Percentiles rank a stretch among this genome's conserved stretches.
Conservation (phyloP, 1,140 invertebrate species). For the Stenopsyche tienmushanensis region DNA sequence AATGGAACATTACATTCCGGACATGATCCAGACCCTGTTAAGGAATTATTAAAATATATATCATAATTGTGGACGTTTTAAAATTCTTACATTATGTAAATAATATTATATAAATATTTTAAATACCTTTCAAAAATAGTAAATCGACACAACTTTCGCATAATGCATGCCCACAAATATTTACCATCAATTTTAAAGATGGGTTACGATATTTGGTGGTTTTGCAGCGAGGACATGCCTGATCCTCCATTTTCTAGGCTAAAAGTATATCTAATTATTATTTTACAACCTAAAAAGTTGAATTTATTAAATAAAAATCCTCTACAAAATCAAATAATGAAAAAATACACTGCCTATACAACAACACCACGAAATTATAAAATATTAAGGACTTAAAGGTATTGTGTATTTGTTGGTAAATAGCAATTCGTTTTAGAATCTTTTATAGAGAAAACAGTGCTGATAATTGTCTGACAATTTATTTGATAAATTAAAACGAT, state of each 20-base stretch:
- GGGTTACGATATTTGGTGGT: constrained; percentile 98
- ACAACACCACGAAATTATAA: too few relatives aligned
- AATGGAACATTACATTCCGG: constrained; percentile 88
- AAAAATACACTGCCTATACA: too few relatives aligned
- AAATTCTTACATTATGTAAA: not conserved
- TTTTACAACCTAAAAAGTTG: not conserved
- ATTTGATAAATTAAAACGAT: too few relatives aligned
- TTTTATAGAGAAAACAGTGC: too few relatives aligned
- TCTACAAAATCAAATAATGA: not conserved
- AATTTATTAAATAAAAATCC: not conserved
- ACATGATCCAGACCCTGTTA: constrained; percentile 84
- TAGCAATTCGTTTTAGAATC: too few relatives aligned
- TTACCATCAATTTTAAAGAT: constrained; percentile 95
- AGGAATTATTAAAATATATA: constrained; percentile 22
- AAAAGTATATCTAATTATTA: not conserved
- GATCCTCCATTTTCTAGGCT: constrained; percentile 73
- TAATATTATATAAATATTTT: too few relatives aligned
- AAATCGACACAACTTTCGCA: constrained; percentile 97
- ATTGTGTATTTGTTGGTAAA: not conserved
- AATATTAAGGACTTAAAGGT: not conserved
- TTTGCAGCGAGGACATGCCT: constrained; percentile 95
- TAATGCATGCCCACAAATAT: constrained; percentile 95
- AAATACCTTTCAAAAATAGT: constrained; percentile 86
- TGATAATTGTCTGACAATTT: too few relatives aligned
- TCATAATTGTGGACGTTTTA: constrained; percentile 2